Base-by-base conservation (phyloP, 2,797 vertebrate genomes). In the Sebastes minor region DNA sequence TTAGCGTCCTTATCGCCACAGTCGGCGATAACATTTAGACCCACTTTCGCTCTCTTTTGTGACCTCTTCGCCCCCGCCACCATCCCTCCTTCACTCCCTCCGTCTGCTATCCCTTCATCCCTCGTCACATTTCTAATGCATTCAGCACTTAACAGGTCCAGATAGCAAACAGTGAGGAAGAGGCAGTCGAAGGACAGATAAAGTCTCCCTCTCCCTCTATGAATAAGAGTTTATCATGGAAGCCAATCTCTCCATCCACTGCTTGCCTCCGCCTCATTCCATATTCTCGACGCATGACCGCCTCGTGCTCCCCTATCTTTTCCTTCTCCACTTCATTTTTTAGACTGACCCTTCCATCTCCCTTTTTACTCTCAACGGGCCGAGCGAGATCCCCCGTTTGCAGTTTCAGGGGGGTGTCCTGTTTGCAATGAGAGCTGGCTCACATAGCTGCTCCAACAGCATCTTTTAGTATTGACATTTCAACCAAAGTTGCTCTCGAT, bases 1-100 rank as follows among this genome's bases (percentile, higher is more conserved):
- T 96, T 95, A 94, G 88, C 83, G 75, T 55, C 60, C 88, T 94
- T 94, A 95, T 95, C 93, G 68, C 63, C 71, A 11, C 72, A 4
- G 85, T 80, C 79, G 16, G 33, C 64, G 94, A 95, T 95, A 94
- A 95, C 94, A 93, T 94, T 94, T 92, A 88, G 89, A 91, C 89
- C 89, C 86, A 73, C 75, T 89, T 83, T 83, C 27, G 33, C 82
- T 88, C 77, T 78, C 83, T 81, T 88, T 85, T 83, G 63, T 80
- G 49, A 71, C 82, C 79, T 76, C 64, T 67, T 53, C 57, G 70
- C 86, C 65, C 62, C 78, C 8, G 2, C 74, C 74, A 5, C 76
- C 76, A 33, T 76, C 63, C 70, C 74, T 88, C 68, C 81, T 86
- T 91, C 84, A 30, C 84, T 85, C 63, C 76, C 73, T 87, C 80